phyloP scores from a whole-genome alignment of 1,140 invertebrate genomes.

The Cataglyphis hispanica region DNA sequence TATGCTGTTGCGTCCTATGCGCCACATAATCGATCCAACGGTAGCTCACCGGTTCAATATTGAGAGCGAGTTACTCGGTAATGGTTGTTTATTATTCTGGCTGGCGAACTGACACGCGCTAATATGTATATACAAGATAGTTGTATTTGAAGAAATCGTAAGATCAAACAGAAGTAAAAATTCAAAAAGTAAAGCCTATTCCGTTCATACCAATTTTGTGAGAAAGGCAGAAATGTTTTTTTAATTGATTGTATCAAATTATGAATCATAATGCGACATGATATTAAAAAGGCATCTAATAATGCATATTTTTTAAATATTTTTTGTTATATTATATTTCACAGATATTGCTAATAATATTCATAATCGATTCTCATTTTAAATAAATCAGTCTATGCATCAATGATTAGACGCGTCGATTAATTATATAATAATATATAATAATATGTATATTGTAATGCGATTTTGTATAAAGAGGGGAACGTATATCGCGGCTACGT shows the following conservation, averaged over 20 bases:
- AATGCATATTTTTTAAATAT: background rate
- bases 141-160: background rate
- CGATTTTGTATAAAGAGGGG: conserved; percentile 16
- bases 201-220: background rate
- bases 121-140: background rate
- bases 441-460: conserved; percentile 15
- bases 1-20: conserved; percentile 34
- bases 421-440: conserved; percentile 44
- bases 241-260: background rate
- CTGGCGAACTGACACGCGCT: conserved; percentile 20
- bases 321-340: background rate
- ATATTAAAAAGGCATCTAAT: background rate
- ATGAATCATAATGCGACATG: background rate
- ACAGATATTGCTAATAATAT: background rate
- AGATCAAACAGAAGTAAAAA: background rate
- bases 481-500: conserved; percentile 3
- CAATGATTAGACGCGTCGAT: background rate
- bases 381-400: conserved; percentile 5
- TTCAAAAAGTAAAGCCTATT: background rate
- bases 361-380: background rate
- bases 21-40: conserved; percentile 32
- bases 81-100: conserved; percentile 68
- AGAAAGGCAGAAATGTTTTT: background rate
- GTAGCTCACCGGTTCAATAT: conserved; percentile 62
- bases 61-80: conserved; percentile 67